These are phyloP conservation scores for Caenorhabditis wallacei DNA, from an alignment of 2,888 invertebrate species.

Conservation along the genomic window DNA sequence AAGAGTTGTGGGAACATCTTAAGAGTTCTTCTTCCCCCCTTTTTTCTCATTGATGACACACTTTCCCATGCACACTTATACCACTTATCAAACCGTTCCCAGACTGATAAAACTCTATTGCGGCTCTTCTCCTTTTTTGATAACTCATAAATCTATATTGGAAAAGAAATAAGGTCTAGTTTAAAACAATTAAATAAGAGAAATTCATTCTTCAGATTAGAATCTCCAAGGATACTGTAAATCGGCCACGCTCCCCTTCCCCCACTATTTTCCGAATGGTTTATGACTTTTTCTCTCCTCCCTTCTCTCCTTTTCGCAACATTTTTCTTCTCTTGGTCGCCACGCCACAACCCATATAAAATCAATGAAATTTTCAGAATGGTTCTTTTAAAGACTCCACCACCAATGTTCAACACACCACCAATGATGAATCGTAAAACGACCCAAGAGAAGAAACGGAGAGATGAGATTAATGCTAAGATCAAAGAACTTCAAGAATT, in stretches of 20 bases:
- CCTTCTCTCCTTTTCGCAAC: conserved; percentile 22
- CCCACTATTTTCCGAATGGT: conserved; percentile 36
- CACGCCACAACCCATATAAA: not conserved
- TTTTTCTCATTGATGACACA: conserved; percentile 12
- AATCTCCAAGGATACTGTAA: conserved; percentile 53
- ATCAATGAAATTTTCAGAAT: conserved; percentile 4
- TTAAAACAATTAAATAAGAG: conserved; percentile 26
- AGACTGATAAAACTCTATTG: conserved; percentile 36
- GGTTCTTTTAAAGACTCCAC: conserved; percentile 32
- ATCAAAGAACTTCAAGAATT: conserved; percentile 61
- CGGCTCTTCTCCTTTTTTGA: not conserved
- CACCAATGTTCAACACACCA: too few species aligned
- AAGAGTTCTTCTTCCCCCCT: not conserved
- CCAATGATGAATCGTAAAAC: conserved; percentile 38
- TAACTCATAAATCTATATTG: too few species aligned
- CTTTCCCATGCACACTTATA: conserved; percentile 51
- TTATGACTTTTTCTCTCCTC: conserved; percentile 56
- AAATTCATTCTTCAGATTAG: conserved; percentile 30
- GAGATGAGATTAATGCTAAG: conserved; percentile 62
- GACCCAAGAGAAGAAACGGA: conserved; percentile 58
- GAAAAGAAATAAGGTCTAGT: not conserved
- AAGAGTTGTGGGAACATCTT: conserved; percentile 47
- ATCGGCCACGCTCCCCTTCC: conserved; percentile 37
- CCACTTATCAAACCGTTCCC: conserved; percentile 50
- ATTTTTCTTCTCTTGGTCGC: conserved; percentile 10